Percentiles rank a stretch among this genome's conserved stretches.
These are phyloP conservation scores for Electrophaes corylata DNA, from an alignment of 2,888 invertebrate species.

Conservation along the genomic window DNA sequence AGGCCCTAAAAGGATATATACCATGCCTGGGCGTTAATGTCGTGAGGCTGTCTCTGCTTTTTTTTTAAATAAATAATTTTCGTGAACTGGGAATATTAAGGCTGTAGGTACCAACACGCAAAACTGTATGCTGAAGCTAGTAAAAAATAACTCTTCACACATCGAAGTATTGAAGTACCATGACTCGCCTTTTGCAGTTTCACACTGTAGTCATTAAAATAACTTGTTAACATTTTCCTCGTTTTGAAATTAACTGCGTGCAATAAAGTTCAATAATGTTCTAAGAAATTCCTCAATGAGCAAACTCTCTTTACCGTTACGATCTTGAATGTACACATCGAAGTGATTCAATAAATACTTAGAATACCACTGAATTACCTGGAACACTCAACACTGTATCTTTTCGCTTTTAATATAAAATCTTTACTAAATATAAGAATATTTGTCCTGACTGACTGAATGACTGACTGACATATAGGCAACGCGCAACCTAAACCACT, in stretches of 20 bases:
- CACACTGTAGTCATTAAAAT: constrained; percentile 11
- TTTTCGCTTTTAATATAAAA: too few species aligned
- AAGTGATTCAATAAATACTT: constrained; percentile 2
- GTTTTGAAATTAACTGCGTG: constrained; percentile 20
- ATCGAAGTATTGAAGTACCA: constrained; percentile 10
- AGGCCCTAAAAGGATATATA: too few species aligned
- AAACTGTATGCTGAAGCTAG: neutral
- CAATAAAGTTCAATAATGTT: constrained; percentile 24
- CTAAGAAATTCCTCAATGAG: constrained; percentile 20
- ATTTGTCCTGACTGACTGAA: too few species aligned
- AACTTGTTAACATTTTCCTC: constrained; percentile 27
- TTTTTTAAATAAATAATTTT: neutral
- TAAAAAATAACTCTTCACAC: constrained; percentile 2
- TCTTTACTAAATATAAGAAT: too few species aligned
- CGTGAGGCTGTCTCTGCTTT: too few species aligned
- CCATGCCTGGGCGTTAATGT: too few species aligned
- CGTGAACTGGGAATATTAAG: neutral
- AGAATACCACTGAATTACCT: neutral
- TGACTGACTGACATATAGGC: too few species aligned
- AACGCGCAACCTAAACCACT: too few species aligned
- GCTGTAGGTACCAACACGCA: neutral
- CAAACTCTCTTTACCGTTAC: neutral
- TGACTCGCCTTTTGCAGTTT: constrained; percentile 19
- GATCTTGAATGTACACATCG: constrained; percentile 1
- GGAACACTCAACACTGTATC: too few species aligned